Conservation (phyloP, 2,888 invertebrate genomes). For the Dermolepida albohirtum region DNA sequence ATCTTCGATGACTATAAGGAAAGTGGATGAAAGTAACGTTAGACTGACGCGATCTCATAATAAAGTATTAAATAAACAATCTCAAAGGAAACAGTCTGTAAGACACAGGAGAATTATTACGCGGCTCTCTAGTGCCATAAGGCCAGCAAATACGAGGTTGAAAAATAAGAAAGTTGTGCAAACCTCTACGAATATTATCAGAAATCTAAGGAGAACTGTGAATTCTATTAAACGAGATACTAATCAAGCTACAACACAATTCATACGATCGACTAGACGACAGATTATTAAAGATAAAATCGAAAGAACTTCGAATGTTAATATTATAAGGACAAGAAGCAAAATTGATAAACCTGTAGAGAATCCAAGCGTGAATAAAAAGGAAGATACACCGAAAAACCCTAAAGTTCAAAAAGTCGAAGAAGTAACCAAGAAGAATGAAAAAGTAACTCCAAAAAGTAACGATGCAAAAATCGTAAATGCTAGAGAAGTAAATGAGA, state of each 20-base stretch:
- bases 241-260: constrained; percentile 20
- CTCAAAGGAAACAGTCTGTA: constrained; percentile 32
- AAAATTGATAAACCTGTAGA: constrained; percentile 9
- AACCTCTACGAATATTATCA: constrained; percentile 18
- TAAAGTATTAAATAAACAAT: constrained; percentile 19
- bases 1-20: background rate
- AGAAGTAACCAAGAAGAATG: constrained; percentile 26
- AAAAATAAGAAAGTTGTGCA: constrained; percentile 38
- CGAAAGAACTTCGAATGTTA: constrained; percentile 9
- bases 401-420: constrained; percentile 23
- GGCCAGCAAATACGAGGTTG: constrained; percentile 14
- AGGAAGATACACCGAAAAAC: constrained; percentile 40
- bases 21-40: constrained; percentile 3
- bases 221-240: constrained; percentile 22
- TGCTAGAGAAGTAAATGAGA: constrained; percentile 3
- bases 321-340: constrained; percentile 19
- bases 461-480: constrained; percentile 20
- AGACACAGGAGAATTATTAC: constrained; percentile 36
- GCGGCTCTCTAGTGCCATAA: constrained; percentile 30
- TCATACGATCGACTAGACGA: constrained; percentile 22
- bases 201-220: constrained; percentile 26
- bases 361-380: constrained; percentile 43
- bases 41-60: constrained; percentile 24
- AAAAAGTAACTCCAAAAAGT: background rate
- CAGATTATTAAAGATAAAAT: constrained; percentile 5